Conservation (phyloP, 1,140 invertebrate species). For the Trachymyrmex septentrionalis region DNA sequence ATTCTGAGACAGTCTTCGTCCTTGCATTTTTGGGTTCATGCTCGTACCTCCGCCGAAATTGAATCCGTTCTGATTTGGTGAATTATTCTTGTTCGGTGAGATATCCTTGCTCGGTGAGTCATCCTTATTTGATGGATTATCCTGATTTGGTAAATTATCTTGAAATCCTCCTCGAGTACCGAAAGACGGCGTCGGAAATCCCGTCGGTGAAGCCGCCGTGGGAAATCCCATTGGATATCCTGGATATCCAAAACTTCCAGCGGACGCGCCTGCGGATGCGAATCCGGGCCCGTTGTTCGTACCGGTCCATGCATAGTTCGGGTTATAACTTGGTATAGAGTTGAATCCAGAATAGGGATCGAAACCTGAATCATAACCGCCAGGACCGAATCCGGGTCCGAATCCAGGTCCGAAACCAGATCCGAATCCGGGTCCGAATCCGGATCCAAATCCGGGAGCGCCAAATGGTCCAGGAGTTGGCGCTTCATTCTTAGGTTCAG, state of each 20-base stretch:
- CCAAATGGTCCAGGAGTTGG: slow-evolving; percentile 32
- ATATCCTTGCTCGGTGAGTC: slow-evolving; percentile 26
- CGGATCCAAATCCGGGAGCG: not conserved
- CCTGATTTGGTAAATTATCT: slow-evolving; percentile 24
- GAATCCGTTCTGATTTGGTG: slow-evolving; percentile 23
- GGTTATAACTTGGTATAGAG: slow-evolving; percentile 17
- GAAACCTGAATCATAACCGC: slow-evolving; percentile 39
- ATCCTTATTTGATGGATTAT: not conserved
- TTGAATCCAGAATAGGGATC: slow-evolving; percentile 52
- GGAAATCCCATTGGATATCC: slow-evolving; percentile 6
- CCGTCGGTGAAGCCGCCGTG: not conserved
- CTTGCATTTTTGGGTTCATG: slow-evolving; percentile 41
- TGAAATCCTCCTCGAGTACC: slow-evolving; percentile 47
- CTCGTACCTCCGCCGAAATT: slow-evolving; percentile 47
- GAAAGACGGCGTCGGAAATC: not conserved
- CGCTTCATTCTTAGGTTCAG: not conserved
- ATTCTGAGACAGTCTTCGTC: slow-evolving; percentile 28
- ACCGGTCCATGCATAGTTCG: slow-evolving; percentile 43
- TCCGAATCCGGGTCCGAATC: not conserved
- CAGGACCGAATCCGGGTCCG: not conserved
- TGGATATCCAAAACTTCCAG: slow-evolving; percentile 41
- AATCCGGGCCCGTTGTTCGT: slow-evolving; percentile 37
- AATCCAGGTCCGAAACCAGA: not conserved
- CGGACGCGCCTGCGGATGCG: slow-evolving; percentile 54
- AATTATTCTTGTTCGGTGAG: not conserved